Evolutionary conservation across 2,888 invertebrate genomes (phyloP).

Genomic region (Nomada fabriciana): DNA sequence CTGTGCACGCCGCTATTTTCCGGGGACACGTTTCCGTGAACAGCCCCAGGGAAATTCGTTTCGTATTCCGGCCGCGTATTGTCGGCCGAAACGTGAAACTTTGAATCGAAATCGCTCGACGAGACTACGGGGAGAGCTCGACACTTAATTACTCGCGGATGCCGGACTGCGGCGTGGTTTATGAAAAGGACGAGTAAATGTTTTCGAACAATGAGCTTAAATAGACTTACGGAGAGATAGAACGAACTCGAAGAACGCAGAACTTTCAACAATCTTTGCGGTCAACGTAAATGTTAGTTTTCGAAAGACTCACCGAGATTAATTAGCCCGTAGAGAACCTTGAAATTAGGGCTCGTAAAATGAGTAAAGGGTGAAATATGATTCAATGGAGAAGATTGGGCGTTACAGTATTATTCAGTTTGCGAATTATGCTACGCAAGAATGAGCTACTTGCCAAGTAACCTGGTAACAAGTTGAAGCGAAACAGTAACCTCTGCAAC

Average conservation of each 20-base stretch:
- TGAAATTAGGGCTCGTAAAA: neutral
- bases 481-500: neutral
- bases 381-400: neutral
- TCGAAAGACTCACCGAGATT: neutral
- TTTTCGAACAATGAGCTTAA: constrained; percentile 14
- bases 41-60: constrained; percentile 47
- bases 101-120: constrained; percentile 36
- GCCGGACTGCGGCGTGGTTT: neutral
- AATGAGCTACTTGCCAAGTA: constrained; percentile 2
- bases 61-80: constrained; percentile 30
- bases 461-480: neutral
- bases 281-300: neutral
- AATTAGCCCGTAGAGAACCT: neutral
- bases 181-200: neutral
- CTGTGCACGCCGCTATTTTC: constrained; percentile 29
- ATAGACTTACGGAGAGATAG: neutral
- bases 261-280: too few species aligned
- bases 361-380: neutral
- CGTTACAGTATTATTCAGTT: constrained; percentile 9
- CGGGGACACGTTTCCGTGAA: constrained; percentile 38
- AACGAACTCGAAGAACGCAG: too few species aligned
- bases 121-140: neutral
- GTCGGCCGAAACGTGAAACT: constrained; percentile 16
- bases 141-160: constrained; percentile 29
- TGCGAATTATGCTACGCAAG: too few species aligned